Percentiles rank a stretch among this genome's conserved stretches.
Conservation (phyloP, 2,113 vertebrate genomes). For the Tachycineta bicolor region DNA sequence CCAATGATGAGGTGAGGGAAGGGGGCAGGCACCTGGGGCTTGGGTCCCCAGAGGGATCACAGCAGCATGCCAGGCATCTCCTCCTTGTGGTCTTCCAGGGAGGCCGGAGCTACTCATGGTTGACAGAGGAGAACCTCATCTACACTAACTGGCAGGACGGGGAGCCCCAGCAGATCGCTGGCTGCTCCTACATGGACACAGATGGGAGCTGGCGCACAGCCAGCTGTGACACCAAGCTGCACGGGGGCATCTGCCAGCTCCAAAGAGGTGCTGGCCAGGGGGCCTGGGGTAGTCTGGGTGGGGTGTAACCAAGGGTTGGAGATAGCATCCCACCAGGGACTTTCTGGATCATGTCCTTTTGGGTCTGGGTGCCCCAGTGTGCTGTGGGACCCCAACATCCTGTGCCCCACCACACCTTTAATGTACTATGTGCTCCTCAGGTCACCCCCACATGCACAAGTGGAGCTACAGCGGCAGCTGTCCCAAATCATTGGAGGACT, state of each 20-base stretch:
- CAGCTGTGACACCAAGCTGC: slow-evolving; percentile 83
- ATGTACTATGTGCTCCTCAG: not conserved
- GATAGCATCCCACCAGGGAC: not conserved
- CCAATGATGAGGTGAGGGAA: slow-evolving; percentile 85
- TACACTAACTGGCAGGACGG: slow-evolving; percentile 89
- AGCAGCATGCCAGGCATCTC: not conserved
- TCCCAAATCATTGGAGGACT: slow-evolving; percentile 83
- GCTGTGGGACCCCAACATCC: no score
- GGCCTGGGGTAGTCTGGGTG: accelerated
- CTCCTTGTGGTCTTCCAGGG: slow-evolving; percentile 59
- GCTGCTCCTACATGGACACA: slow-evolving; percentile 88
- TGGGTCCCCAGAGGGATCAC: accelerated
- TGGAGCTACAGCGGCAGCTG: slow-evolving; percentile 86
- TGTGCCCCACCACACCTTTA: not conserved
- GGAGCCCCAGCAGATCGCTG: slow-evolving; percentile 82
- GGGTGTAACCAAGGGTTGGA: not conserved
- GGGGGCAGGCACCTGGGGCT: accelerated
- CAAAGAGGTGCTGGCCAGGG: slow-evolving; percentile 57
- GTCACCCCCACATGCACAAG: slow-evolving; percentile 65
- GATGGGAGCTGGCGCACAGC: slow-evolving; percentile 86
- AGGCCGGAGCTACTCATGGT: slow-evolving; percentile 85
- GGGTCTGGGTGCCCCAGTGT: not conserved
- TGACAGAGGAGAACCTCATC: slow-evolving; percentile 80
- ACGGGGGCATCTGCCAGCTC: slow-evolving; percentile 88
- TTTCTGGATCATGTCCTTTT: not conserved